Base-by-base conservation (phyloP, 2,797 vertebrate species). In the Sebastes miniatus region DNA sequence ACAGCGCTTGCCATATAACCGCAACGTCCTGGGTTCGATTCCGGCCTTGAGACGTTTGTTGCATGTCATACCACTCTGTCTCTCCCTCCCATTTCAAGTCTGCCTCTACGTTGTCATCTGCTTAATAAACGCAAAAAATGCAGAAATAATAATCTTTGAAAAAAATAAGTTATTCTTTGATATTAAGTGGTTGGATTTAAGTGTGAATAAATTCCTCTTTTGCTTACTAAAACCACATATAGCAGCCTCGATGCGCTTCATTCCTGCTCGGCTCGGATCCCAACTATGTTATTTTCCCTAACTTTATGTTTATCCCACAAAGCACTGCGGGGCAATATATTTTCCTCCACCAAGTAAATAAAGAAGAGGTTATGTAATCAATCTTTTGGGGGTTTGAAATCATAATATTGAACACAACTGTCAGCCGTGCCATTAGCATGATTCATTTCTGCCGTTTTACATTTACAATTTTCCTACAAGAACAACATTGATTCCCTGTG, bases 371-470 rank as follows among this genome's bases (percentile, higher is more conserved):
- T 95, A 96, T 90, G 92, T 92, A 95, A 96, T 97, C 95, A 96
- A 96, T 96, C 96, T 95, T 95, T 93, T 79, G 80, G 84, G 87
- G 91, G 83, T 92, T 95, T 95, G 93, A 95, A 96, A 95, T 95
- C 92, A 95, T 95, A 96, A 96, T 96, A 96, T 96, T 95, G 95
- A 96, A 95, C 94, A 90, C 90, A 92, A 89, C 94, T 96, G 96
- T 96, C 96, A 96, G 91, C 93, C 85, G 81, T 95, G 91, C 95
- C 94, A 96, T 96, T 96, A 96, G 92, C 90, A 92, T 96, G 96
- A 97, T 96, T 96, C 93, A 97, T 96, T 95, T 93, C 87, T 95
- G 93, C 93, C 89, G 86, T 95, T 96, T 95, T 94, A 95, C 94
- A 95, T 96, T 96, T 95, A 95, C 95, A 96, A 91, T 95, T 94